Evolutionary conservation across 37 sponge, comb jelly and placozoan species (phyloP), one percentile per base, ranked within the genome.

Genomic region (Theonella swinhoei): DNA sequence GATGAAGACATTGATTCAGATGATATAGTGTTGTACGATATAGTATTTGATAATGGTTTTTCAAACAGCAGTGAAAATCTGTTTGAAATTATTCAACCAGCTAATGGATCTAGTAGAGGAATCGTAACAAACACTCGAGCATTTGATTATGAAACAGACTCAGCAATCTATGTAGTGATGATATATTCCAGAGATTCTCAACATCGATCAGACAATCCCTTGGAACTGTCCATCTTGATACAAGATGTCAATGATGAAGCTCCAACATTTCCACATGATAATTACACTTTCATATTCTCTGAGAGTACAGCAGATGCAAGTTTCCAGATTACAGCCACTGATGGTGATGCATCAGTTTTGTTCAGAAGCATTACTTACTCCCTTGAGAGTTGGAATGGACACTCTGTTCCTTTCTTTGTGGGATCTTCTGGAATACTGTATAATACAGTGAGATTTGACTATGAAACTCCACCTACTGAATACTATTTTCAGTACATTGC

Each of bases 211-310:
- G 29, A 23, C 0, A 17, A 11, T 17, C 79, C 79, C 29, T 62
- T 78, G 20, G 28, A 8, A 20, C 35, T 86, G 24, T 70, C 64
- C 5, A 23, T 78, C 28, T 3, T 64, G 11, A 36, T 86, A 4
- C 42, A 65, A 23, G 87, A 86, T 79, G 72, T 62, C 23, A 86
- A 86, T 40, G 87, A 86, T 62, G 30, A 59, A 31, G 17, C 65
- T 61, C 87, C 87, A 34, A 64, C 26, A 22, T 86, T 78, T 79
- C 40, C 63, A 17, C 64, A 72, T 40, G 66, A 72, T 3, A 62
- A 20, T 19, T 86, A 86, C 47, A 29, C 31, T 0, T 86, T 79
- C 64, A 79, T 42, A 20, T 38, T 86, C 19, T 58, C 73, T 39
- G 87, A 79, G 79, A 66, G 72, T 64, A 39, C 78, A 36, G 73